These are phyloP conservation scores for Mythimna impura DNA, from an alignment of 2,888 invertebrate genomes.

Conservation along the genomic window DNA sequence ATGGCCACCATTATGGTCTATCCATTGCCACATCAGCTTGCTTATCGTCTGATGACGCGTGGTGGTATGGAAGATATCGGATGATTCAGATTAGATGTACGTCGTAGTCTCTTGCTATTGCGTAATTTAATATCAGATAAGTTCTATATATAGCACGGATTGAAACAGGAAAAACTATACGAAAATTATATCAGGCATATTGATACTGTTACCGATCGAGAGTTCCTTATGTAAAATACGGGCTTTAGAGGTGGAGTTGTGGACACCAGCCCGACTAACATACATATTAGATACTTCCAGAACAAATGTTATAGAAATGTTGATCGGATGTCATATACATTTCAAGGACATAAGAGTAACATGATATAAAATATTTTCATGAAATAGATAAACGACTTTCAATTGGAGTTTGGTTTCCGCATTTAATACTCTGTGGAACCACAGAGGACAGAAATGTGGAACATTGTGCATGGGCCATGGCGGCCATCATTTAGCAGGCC, in stretches of 20 bases:
- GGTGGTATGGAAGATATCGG: neutral
- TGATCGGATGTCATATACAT: neutral
- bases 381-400: neutral
- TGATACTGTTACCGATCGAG: too few relatives aligned
- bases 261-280: too few relatives aligned
- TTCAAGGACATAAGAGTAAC: neutral
- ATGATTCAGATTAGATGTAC: neutral
- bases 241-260: too few relatives aligned
- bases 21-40: neutral
- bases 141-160: too few relatives aligned
- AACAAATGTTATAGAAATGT: neutral
- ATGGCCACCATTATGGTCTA: neutral
- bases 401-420: too few relatives aligned
- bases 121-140: neutral
- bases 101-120: neutral
- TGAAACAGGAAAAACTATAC: neutral
- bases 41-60: neutral
- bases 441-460: too few relatives aligned
- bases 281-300: neutral
- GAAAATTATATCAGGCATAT: neutral
- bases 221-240: too few relatives aligned
- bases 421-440: too few relatives aligned
- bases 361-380: slow-evolving; percentile 18
- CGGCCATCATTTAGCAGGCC: too few relatives aligned
- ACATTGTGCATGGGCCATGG: too few relatives aligned